These are phyloP conservation scores for Dinoponera quadriceps DNA, from an alignment of 1,140 invertebrate genomes.

Conservation along the genomic window DNA sequence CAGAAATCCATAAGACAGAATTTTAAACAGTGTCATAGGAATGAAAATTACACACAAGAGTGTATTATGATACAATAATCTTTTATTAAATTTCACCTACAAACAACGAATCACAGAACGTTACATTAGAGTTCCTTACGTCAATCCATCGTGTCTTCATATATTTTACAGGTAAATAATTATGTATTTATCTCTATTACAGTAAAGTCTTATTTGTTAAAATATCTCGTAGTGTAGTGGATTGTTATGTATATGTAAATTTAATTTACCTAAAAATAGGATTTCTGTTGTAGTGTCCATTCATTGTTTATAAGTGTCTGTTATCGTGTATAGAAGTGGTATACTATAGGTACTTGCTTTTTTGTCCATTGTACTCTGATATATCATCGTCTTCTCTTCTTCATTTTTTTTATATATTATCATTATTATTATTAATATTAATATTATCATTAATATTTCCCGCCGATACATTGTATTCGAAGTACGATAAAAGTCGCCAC, in stretches of 20 bases:
- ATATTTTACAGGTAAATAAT: slow-evolving; percentile 85
- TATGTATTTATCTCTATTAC: slow-evolving; percentile 84
- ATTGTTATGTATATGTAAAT: slow-evolving; percentile 84
- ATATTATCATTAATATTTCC: slow-evolving; percentile 66
- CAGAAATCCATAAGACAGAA: no score
- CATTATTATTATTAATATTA: slow-evolving; percentile 56
- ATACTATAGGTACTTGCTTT: slow-evolving; percentile 81
- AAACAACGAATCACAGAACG: slow-evolving; percentile 87
- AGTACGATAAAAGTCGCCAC: slow-evolving; percentile 76
- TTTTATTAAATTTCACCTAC: slow-evolving; percentile 87
- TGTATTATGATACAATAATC: slow-evolving; percentile 83
- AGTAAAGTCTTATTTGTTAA: slow-evolving; percentile 85
- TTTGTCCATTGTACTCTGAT: slow-evolving; percentile 83
- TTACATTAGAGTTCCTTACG: slow-evolving; percentile 86
- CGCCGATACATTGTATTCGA: slow-evolving; percentile 70
- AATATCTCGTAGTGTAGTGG: slow-evolving; percentile 84
- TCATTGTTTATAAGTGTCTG: slow-evolving; percentile 82
- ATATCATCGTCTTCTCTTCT: slow-evolving; percentile 60
- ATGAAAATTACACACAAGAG: background rate
- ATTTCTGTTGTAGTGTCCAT: slow-evolving; percentile 81
- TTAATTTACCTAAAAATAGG: slow-evolving; percentile 85
- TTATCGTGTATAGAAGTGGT: slow-evolving; percentile 81
- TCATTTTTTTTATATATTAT: slow-evolving; percentile 35
- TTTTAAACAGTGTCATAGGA: no score
- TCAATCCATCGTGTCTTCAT: slow-evolving; percentile 83